phyloP scores from a whole-genome alignment of 2,113 vertebrate genomes.

The Passer montanus region DNA sequence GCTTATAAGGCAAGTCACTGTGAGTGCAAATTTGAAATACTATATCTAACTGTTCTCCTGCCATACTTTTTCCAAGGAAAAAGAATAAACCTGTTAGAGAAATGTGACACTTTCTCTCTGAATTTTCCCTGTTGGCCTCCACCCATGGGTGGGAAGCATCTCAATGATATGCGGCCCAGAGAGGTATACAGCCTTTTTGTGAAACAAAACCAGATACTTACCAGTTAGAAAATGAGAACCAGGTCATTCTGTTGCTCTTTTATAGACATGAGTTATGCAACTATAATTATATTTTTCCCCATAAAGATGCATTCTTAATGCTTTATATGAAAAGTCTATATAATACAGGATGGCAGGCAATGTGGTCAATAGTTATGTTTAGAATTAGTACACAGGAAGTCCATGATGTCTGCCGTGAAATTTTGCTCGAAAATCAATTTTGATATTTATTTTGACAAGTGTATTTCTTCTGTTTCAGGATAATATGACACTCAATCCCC shows the following conservation, averaged over 20 bases:
- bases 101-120: neutral
- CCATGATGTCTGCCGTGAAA: constrained; percentile 19
- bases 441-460: constrained; percentile 38
- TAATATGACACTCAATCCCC: neutral
- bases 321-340: neutral
- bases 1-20: neutral
- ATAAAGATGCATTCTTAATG: neutral
- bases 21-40: neutral
- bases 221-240: neutral
- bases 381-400: neutral
- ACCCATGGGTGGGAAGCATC: neutral
- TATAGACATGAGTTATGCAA: neutral
- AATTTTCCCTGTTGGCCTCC: neutral
- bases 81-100: neutral
- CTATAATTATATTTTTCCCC: neutral
- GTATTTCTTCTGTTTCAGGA: constrained; percentile 1
- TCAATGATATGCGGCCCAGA: neutral
- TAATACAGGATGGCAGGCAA: neutral
- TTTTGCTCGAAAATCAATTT: neutral
- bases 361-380: neutral
- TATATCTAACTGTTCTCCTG: neutral
- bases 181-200: neutral
- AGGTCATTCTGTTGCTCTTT: neutral
- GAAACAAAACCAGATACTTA: neutral
- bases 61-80: neutral